A percentile compares a stretch with the other conserved stretches of the same genome.
Conservation (phyloP, 2,113 vertebrate species). For the Tursiops truncatus region DNA sequence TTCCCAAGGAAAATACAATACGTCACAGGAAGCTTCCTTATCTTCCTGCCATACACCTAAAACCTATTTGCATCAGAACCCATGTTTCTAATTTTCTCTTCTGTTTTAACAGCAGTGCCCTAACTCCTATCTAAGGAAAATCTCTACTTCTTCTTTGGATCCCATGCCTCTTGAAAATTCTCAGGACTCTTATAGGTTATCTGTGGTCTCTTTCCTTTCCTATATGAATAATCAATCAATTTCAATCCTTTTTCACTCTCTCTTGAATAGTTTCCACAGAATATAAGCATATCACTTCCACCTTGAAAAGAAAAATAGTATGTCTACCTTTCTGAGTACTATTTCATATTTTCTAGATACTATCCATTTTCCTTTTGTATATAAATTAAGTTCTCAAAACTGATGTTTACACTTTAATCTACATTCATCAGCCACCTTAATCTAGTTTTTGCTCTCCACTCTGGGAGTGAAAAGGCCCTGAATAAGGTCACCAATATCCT, state of each 20-base stretch:
- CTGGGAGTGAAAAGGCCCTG: not conserved
- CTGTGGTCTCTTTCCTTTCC: not conserved
- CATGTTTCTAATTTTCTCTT: not conserved
- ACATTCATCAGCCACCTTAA: not conserved
- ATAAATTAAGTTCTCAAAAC: not conserved
- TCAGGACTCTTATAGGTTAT: not conserved
- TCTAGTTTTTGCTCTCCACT: not conserved
- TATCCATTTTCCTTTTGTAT: not conserved
- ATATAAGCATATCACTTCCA: not conserved
- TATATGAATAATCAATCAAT: not conserved
- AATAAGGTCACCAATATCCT: not conserved
- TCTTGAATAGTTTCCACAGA: not conserved
- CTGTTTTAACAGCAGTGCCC: not conserved
- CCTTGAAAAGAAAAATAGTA: not conserved
- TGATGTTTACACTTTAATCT: not conserved
- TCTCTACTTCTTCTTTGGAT: not conserved
- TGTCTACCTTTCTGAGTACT: not conserved
- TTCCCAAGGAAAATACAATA: not conserved
- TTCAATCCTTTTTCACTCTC: not conserved
- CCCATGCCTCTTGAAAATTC: not conserved
- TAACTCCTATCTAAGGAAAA: not conserved
- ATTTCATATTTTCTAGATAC: not conserved
- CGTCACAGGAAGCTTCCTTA: not conserved
- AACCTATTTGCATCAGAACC: not conserved
- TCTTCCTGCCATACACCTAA: not conserved